Base-by-base conservation (phyloP, 2,113 vertebrate species). In the Indicator maculatus region DNA sequence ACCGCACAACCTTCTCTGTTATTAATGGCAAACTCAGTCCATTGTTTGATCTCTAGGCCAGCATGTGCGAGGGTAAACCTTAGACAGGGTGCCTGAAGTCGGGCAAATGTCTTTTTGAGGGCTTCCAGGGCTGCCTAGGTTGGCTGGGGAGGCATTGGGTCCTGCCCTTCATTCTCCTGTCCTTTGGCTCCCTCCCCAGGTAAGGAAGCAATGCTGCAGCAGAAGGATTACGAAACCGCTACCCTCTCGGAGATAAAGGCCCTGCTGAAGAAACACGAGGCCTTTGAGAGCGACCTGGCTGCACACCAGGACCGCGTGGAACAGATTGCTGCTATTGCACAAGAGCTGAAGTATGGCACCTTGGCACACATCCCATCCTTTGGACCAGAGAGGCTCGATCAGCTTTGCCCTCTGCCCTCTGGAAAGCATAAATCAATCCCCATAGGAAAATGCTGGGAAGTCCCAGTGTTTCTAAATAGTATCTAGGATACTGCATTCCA, bases 281-380 rank as follows among this genome's bases (percentile, higher is more conserved):
- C 99, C 67, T 99, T 99, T 17, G 99, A 99, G 97, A 99, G 99
- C 6, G 99, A 99, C 97, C 98, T 99, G 95, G 99, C 99, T 1
- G 99, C 99, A 18, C 99, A 99, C 96, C 99, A 99, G 98, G 99
- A 99, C 98, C 98, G 99, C 0, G 99, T 99, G 96, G 99, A 99
- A 96, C 99, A 99, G 98, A 99, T 99, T 15, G 99, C 99, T 1
- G 99, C 99, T 96, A 99, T 99, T 55, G 99, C 99, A 20, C 99
- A 99, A 97, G 99, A 99, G 97, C 97, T 99, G 50, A 99, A 99
- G 99, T 99, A 98, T 7, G 98, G 65, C 88, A 93, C 65, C 72
- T 31, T 53, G 2, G 53, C 1, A 0, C 78, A 66, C 1, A 1
- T 50, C 67, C 75, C 21, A 17, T 86, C 84, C 78, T 24, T 28